phyloP scores from a whole-genome alignment of 2,888 invertebrate species.

The Ariolimax columbianus region DNA sequence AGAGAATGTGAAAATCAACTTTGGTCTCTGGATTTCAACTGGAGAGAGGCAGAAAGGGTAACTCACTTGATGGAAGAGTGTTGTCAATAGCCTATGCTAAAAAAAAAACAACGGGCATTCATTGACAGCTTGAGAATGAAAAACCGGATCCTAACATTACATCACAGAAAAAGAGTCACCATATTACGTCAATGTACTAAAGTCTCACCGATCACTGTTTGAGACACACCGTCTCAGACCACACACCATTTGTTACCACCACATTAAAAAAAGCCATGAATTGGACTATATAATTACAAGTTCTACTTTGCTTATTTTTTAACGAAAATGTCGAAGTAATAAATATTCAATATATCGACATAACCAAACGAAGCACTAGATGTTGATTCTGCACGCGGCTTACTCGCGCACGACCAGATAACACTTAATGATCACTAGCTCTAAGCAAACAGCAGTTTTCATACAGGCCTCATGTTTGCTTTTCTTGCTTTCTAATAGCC shows the following conservation, averaged over 20 bases:
- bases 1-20: no score
- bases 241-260: not conserved
- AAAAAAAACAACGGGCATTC: no score
- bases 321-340: not conserved
- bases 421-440: conserved; percentile 8
- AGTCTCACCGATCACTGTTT: no score
- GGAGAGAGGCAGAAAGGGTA: no score
- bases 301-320: not conserved
- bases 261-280: not conserved
- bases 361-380: not conserved
- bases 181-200: no score
- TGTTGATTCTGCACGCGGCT: not conserved
- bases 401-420: not conserved
- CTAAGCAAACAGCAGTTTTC: conserved; percentile 7
- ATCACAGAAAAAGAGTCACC: no score
- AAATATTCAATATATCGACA: not conserved
- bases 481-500: not conserved
- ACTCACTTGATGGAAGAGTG: no score
- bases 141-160: no score
- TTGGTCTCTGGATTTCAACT: no score
- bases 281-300: not conserved
- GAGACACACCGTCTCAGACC: no score
- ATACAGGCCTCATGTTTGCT: not conserved
- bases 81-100: no score
- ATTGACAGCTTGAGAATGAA: no score